Conservation (phyloP, 2,797 vertebrate species). For the Coranthus polyacanthus region DNA sequence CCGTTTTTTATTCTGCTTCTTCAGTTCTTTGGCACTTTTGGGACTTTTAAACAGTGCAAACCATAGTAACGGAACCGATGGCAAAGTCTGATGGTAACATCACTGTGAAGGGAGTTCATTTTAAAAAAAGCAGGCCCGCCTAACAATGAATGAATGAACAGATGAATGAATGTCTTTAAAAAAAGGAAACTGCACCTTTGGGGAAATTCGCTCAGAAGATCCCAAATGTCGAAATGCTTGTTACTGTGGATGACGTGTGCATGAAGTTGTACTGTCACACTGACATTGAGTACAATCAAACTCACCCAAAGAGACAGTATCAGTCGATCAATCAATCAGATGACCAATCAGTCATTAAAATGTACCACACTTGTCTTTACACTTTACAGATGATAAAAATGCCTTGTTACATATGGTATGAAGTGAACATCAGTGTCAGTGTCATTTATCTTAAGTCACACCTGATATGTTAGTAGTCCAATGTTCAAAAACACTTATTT, state of each 20-base stretch:
- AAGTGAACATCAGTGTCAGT: constrained; percentile 70
- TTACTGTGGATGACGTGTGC: constrained; percentile 68
- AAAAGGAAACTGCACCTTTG: constrained; percentile 63
- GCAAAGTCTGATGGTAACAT: constrained; percentile 41
- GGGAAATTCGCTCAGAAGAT: constrained; percentile 56
- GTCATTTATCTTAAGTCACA: constrained; percentile 74
- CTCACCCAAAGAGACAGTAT: constrained; percentile 70
- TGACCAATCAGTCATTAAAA: constrained; percentile 43
- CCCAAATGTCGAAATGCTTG: constrained; percentile 56
- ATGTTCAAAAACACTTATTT: constrained; percentile 79
- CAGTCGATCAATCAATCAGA: constrained; percentile 40
- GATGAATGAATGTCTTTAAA: constrained; percentile 72
- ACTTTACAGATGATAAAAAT: constrained; percentile 69
- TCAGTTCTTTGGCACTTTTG: constrained; percentile 64
- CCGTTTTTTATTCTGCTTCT: constrained; percentile 44
- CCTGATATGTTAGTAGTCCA: constrained; percentile 69
- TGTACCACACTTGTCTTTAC: constrained; percentile 56
- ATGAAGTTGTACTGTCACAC: constrained; percentile 67
- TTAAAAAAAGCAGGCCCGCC: constrained; percentile 57
- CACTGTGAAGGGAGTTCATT: constrained; percentile 58
- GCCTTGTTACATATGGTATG: constrained; percentile 73
- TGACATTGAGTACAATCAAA: constrained; percentile 72
- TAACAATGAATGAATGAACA: constrained; percentile 67
- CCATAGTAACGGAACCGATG: constrained; percentile 54
- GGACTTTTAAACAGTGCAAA: constrained; percentile 49